These are phyloP conservation scores for Theropithecus gelada DNA, from an alignment of 2,113 vertebrate genomes.

Conservation along the genomic window DNA sequence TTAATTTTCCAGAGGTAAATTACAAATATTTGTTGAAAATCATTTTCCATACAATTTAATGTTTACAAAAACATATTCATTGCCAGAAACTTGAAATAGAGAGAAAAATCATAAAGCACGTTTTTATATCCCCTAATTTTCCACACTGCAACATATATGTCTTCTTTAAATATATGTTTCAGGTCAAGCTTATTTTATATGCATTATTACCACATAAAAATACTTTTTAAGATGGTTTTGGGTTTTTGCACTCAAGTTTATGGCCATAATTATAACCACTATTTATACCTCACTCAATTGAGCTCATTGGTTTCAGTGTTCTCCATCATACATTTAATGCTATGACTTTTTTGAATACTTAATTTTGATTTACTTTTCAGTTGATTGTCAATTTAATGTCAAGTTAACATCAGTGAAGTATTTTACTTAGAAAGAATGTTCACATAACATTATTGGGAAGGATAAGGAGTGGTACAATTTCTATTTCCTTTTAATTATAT, in stretches of 20 bases:
- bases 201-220: background rate
- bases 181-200: background rate
- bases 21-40: background rate
- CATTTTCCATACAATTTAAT: background rate
- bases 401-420: background rate
- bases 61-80: background rate
- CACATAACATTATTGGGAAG: background rate
- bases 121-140: background rate
- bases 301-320: background rate
- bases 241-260: background rate
- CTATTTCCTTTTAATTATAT: background rate
- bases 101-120: background rate
- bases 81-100: background rate
- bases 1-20: background rate
- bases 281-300: background rate
- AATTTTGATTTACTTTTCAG: background rate
- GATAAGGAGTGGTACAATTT: background rate
- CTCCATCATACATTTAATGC: background rate
- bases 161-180: background rate
- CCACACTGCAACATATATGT: background rate
- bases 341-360: background rate
- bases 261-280: background rate
- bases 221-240: background rate
- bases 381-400: background rate
- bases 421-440: background rate